These are phyloP conservation scores for Myotis davidii DNA, from an alignment of 2,113 vertebrate species.

Conservation along the genomic window DNA sequence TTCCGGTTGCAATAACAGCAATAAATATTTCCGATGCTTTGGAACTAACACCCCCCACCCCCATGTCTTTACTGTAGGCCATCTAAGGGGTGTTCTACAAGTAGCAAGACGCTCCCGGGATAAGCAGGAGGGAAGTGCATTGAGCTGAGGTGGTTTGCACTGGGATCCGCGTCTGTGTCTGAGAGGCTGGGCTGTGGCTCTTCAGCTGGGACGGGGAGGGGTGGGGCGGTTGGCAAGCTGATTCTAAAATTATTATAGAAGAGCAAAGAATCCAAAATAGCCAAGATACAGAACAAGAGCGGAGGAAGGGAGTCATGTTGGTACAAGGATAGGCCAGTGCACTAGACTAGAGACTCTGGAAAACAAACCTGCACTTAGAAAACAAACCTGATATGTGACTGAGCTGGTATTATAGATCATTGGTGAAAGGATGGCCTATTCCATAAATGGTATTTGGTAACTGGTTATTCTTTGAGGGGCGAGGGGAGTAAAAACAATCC, in stretches of 20 bases:
- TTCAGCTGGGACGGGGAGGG: fast-evolving
- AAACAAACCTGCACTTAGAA: neutral
- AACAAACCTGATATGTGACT: neutral
- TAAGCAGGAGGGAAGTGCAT: neutral
- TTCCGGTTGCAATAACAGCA: neutral
- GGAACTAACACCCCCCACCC: fast-evolving
- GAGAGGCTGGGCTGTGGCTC: neutral
- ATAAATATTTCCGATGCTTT: neutral
- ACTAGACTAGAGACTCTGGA: neutral
- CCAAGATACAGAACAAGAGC: neutral
- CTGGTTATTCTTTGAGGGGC: neutral
- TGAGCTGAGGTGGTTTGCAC: neutral
- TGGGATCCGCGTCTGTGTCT: fast-evolving
- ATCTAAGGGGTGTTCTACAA: neutral
- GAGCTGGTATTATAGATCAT: neutral
- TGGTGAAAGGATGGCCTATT: neutral
- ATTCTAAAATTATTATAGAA: neutral
- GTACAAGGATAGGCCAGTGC: neutral
- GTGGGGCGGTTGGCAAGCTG: neutral
- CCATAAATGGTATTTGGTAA: neutral
- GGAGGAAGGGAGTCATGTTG: neutral
- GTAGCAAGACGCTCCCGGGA: fast-evolving
- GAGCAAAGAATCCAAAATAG: neutral
- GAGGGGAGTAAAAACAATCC: neutral
- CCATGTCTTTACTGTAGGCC: neutral